Evolutionary conservation across 2,113 vertebrate genomes (phyloP).

Genomic region (Gymnogyps californianus): DNA sequence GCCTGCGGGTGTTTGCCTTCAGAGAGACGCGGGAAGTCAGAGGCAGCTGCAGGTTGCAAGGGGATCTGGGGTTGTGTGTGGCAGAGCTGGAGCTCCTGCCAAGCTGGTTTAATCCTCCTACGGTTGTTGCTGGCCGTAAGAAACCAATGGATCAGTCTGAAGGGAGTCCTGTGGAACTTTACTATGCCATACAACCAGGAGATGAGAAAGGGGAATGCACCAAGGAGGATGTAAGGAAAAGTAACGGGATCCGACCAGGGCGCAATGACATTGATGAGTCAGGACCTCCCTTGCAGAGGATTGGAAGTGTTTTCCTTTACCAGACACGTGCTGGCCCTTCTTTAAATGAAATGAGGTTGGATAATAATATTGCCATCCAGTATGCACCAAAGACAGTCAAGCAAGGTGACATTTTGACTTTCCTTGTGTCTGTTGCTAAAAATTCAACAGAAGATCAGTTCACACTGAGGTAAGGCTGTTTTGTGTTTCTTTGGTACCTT

Average conservation of each 20-base stretch:
- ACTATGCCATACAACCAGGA: conserved; percentile 77
- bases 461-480: conserved; percentile 83
- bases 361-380: conserved; percentile 80
- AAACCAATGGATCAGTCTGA: conserved; percentile 61
- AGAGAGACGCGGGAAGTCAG: conserved; percentile 87
- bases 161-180: conserved; percentile 87
- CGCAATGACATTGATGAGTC: conserved; percentile 73
- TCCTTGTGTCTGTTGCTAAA: conserved; percentile 80
- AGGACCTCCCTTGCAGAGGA: conserved; percentile 84
- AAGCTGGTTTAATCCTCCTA: conserved; percentile 80
- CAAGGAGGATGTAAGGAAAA: conserved; percentile 55
- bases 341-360: conserved; percentile 81
- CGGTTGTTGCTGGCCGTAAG: conserved; percentile 77
- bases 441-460: conserved; percentile 84
- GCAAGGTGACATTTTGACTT: conserved; percentile 84
- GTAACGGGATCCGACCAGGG: conserved; percentile 41
- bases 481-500: too few relatives aligned
- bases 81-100: conserved; percentile 77
- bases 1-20: conserved; percentile 86
- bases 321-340: conserved; percentile 75
- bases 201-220: conserved; percentile 71
- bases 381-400: conserved; percentile 79
- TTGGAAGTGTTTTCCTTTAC: conserved; percentile 87
- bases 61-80: conserved; percentile 83
- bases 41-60: conserved; percentile 78